phyloP scores from a whole-genome alignment of 2,888 invertebrate species.

The Ellobium chinense region DNA sequence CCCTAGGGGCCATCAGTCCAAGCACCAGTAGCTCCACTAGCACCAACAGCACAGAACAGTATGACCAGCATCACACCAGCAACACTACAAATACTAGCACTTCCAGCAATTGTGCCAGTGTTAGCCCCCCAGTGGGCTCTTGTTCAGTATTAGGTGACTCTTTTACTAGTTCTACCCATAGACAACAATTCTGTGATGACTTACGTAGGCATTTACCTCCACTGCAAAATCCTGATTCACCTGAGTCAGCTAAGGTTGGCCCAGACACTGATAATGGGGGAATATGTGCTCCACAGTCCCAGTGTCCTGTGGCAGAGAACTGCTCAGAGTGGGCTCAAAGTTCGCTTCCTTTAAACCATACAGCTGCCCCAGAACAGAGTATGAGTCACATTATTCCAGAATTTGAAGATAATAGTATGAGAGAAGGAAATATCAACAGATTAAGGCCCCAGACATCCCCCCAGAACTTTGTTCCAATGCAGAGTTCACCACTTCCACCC shows the following conservation, averaged over 20 bases:
- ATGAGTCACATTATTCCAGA: background rate
- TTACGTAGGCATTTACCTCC: conserved; percentile 34
- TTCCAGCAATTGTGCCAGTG: conserved; percentile 8
- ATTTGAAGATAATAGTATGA: too few species aligned
- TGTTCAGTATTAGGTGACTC: background rate
- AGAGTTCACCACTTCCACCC: background rate
- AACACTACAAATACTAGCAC: background rate
- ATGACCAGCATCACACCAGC: background rate
- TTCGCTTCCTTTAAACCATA: too few species aligned
- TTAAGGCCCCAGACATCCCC: too few species aligned
- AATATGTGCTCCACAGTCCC: background rate
- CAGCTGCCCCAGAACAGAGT: background rate
- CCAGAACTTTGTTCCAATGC: background rate
- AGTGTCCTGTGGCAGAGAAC: background rate
- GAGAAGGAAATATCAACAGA: too few species aligned
- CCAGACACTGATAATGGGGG: too few species aligned
- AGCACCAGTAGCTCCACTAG: conserved; percentile 44
- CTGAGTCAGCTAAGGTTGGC: background rate
- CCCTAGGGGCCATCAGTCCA: conserved; percentile 21
- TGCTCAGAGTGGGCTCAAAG: too few species aligned
- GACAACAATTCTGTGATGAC: conserved; percentile 35
- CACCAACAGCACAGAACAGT: conserved; percentile 20
- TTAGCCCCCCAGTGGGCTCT: background rate
- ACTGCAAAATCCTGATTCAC: background rate
- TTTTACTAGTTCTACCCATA: background rate